These are phyloP conservation scores for Gymnothorax javanicus DNA, from an alignment of 2,797 vertebrate species.

Conservation along the genomic window DNA sequence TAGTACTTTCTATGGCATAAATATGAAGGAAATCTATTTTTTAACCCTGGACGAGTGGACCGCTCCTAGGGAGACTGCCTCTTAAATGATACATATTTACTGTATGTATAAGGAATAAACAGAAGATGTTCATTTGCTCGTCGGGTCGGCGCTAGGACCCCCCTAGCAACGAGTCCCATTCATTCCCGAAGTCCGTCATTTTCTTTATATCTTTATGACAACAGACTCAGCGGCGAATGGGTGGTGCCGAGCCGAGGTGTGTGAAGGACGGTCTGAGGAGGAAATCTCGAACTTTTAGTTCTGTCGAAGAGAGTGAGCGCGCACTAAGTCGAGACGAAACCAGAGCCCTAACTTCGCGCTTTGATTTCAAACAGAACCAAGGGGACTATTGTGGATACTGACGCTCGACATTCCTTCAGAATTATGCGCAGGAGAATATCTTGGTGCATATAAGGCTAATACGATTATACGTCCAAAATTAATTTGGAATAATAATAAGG, in stretches of 20 bases:
- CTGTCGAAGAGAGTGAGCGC: neutral
- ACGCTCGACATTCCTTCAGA: neutral
- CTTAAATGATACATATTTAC: neutral
- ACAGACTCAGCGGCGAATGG: neutral
- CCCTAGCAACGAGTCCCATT: neutral
- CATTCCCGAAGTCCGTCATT: neutral
- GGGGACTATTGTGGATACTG: neutral
- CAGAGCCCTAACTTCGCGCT: neutral
- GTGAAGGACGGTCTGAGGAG: neutral
- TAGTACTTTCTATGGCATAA: too few species aligned
- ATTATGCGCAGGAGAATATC: neutral
- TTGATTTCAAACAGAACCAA: neutral
- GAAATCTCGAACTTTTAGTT: slow-evolving; percentile 16
- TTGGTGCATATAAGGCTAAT: neutral
- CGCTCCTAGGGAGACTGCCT: too few species aligned
- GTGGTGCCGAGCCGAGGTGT: slow-evolving; percentile 23
- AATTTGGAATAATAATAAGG: neutral
- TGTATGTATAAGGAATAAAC: neutral
- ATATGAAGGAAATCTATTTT: too few species aligned
- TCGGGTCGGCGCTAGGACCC: slow-evolving; percentile 16
- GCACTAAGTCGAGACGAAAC: neutral
- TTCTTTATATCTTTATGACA: slow-evolving; percentile 19
- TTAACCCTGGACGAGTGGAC: too few species aligned
- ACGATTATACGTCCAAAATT: neutral
- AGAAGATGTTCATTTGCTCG: neutral